These are phyloP conservation scores for Takifugu bimaculatus DNA, from an alignment of 2,113 vertebrate genomes.

Conservation along the genomic window DNA sequence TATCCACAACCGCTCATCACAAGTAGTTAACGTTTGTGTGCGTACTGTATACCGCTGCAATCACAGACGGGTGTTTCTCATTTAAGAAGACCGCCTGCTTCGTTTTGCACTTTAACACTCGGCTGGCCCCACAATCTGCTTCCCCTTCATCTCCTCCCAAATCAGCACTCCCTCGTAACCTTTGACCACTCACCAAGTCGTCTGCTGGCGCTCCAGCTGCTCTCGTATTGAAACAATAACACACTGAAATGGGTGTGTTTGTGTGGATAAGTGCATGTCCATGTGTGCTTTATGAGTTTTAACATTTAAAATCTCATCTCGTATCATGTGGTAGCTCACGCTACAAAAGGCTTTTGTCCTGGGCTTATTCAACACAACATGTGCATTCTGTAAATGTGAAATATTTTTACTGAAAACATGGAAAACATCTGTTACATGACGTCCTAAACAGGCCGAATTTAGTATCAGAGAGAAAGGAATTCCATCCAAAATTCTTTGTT, in stretches of 20 bases:
- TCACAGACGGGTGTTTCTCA: constrained; percentile 24
- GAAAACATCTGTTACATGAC: background rate
- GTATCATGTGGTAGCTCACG: background rate
- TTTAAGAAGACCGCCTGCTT: constrained; percentile 39
- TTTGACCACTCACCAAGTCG: constrained; percentile 33
- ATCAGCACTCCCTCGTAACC: constrained; percentile 31
- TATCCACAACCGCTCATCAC: background rate
- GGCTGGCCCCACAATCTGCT: constrained; percentile 1
- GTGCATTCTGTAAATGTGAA: background rate
- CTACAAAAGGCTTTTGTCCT: background rate
- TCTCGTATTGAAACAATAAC: constrained; percentile 10
- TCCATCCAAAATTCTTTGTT: too few relatives aligned
- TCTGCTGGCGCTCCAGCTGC: constrained; percentile 37
- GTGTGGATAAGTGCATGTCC: background rate
- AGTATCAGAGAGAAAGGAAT: background rate
- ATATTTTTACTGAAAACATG: background rate
- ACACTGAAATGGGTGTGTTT: constrained; percentile 5
- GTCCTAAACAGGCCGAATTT: constrained; percentile 2
- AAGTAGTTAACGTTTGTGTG: constrained; percentile 5
- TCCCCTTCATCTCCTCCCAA: constrained; percentile 24
- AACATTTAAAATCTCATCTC: background rate
- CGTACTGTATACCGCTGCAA: background rate
- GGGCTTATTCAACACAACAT: background rate
- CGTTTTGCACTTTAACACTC: constrained; percentile 34
- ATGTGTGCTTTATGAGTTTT: background rate